Percentiles rank a stretch among this genome's conserved stretches.
Conservation (phyloP, 2,113 vertebrate genomes). For the Tachysurus vachellii region DNA sequence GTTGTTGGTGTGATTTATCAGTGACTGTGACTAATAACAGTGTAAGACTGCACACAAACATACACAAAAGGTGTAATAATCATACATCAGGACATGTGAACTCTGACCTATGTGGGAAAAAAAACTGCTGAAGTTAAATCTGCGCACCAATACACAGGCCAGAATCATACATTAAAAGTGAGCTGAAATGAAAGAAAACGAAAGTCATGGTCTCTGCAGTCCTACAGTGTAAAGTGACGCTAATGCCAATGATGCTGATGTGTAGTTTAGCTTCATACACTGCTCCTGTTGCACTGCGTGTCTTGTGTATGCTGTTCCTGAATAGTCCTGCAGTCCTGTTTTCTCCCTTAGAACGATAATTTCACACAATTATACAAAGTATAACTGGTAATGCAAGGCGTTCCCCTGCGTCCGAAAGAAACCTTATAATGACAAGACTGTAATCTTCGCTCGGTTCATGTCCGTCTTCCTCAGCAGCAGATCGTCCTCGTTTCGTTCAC, state of each 20-base stretch:
- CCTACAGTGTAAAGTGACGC: neutral
- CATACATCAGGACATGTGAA: neutral
- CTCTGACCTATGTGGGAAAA: neutral
- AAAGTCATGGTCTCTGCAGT: neutral
- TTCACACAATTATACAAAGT: neutral
- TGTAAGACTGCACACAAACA: neutral
- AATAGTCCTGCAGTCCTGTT: neutral
- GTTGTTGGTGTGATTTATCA: neutral
- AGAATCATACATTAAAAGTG: neutral
- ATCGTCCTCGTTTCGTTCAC: slow-evolving; percentile 7
- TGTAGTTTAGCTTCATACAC: neutral
- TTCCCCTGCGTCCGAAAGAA: neutral
- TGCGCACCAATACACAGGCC: neutral
- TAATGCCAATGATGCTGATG: neutral
- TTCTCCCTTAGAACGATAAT: neutral
- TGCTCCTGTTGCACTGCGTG: neutral
- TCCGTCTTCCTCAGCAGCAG: neutral
- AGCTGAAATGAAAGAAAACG: neutral
- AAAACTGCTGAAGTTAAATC: neutral
- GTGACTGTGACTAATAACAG: slow-evolving; percentile 3
- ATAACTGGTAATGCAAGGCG: neutral
- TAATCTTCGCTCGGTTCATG: neutral
- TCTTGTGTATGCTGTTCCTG: neutral
- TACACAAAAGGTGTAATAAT: neutral
- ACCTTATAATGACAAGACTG: neutral